These are phyloP conservation scores for Narcine bancroftii DNA, from an alignment of 2,113 vertebrate genomes.

Conservation along the genomic window DNA sequence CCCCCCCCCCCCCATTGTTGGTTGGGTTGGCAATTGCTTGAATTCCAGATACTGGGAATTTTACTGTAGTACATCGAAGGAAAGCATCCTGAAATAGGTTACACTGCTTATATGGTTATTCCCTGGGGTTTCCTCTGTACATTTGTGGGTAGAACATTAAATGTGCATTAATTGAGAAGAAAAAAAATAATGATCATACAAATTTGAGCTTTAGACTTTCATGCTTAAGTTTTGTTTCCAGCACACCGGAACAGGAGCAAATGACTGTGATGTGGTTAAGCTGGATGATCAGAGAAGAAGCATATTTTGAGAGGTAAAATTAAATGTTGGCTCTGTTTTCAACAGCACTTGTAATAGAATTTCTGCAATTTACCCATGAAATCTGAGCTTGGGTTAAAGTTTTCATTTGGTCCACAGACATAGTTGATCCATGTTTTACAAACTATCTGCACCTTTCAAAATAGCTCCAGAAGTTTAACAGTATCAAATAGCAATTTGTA, in stretches of 20 bases:
- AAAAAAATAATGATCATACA: neutral
- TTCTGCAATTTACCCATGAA: no score
- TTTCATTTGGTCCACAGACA: neutral
- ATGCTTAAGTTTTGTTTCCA: conserved; percentile 47
- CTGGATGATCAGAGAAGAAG: conserved; percentile 99
- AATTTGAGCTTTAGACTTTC: neutral
- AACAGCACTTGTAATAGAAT: neutral
- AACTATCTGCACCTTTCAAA: neutral
- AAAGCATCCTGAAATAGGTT: no score
- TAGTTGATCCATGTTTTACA: neutral
- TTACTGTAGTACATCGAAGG: no score
- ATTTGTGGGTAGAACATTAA: neutral
- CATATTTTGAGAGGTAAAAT: conserved; percentile 94
- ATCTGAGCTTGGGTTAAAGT: neutral
- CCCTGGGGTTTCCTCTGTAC: neutral
- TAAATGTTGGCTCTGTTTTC: neutral
- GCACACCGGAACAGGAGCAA: conserved; percentile 92
- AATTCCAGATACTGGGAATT: no score
- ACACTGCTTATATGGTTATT: neutral
- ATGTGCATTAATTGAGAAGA: no score
- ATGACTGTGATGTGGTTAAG: conserved; percentile 97
- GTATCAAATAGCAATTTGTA: no score
- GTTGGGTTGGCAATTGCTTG: no score
- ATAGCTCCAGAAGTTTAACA: neutral
- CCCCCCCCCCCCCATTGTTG: no score